A percentile compares a stretch with the other conserved stretches of the same genome.
phyloP scores from a whole-genome alignment of 2,113 vertebrate genomes.

The Dasyurus viverrinus region DNA sequence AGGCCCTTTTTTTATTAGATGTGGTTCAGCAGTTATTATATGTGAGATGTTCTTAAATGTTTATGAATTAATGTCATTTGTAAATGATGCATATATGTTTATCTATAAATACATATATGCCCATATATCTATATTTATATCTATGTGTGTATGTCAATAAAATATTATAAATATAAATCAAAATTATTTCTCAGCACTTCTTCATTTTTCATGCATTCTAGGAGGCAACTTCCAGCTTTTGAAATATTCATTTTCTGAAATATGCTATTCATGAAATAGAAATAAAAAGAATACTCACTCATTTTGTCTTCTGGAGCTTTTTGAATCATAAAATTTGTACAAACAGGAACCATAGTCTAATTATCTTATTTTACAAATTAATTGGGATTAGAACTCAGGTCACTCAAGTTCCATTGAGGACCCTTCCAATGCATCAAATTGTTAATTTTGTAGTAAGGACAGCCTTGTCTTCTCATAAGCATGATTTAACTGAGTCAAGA shows the following conservation, averaged over 20 bases:
- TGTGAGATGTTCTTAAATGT: not conserved
- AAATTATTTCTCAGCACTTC: not conserved
- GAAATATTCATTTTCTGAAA: no score
- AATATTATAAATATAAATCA: not conserved
- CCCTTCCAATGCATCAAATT: not conserved
- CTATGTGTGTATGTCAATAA: not conserved
- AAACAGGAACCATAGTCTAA: not conserved
- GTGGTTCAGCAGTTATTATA: not conserved
- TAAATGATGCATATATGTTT: no score
- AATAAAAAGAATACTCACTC: not conserved
- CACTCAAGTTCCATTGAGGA: not conserved
- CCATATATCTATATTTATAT: not conserved
- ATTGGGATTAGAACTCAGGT: not conserved
- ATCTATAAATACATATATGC: not conserved
- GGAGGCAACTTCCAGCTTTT: not conserved
- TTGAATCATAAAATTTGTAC: not conserved
- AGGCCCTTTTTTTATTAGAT: not conserved
- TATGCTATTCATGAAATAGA: not conserved
- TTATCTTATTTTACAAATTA: not conserved
- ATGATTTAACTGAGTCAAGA: not conserved
- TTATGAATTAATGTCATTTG: not conserved
- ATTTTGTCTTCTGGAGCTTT: not conserved
- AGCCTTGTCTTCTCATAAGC: not conserved
- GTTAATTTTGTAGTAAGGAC: not conserved
- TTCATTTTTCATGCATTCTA: not conserved